Base-by-base conservation (phyloP, 2,888 invertebrate genomes). In the Leptinotarsa juncta region DNA sequence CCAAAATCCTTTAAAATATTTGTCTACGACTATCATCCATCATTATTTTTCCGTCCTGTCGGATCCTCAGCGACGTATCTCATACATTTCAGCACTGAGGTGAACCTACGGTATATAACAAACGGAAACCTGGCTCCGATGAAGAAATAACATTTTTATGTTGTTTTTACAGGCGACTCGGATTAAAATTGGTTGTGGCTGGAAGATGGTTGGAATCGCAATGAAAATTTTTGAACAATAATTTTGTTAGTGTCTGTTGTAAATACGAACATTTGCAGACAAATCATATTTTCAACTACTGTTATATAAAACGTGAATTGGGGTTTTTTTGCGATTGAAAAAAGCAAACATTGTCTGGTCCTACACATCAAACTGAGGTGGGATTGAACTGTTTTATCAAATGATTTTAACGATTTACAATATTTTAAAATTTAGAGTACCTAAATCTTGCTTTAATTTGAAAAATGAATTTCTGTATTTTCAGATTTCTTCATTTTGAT, bases 111-210 rank as follows among this genome's bases (percentile, higher is more conserved):
- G 72, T 32, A 84, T 82, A 84, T 84, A 84, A 82, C 82, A 82
- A 82, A 82, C 85, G 85, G 85, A 85, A 85, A 85, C 85, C 86
- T 85, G 86, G 85, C 86, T 85, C 86, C 86, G 84, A 87, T 87
- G 86, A 86, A 87, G 86, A 86, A 87, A 87, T 87, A 87, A 87
- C 86, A 84, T 70, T 87, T 86, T 87, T 87, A 87, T 86, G 86
- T 85, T 85, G 84, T 85, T 86, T 86, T 86, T 86, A 86, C 85
- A 84, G 84, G 84, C 85, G 84, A 83, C 81, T 83, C 83, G 82
- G 69, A 69, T 85, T 83, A 83, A 85, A 86, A 85, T 85, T 84
- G 67, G 70, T 74, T 70, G 26, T 70, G 67, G 67, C 74, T 67
- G 67, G 53, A 65, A 67, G 70, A 60, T 51, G 67, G 49, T 53